Evolutionary conservation across 2,888 invertebrate species (phyloP).

Genomic region (Parnassius glacialis): DNA sequence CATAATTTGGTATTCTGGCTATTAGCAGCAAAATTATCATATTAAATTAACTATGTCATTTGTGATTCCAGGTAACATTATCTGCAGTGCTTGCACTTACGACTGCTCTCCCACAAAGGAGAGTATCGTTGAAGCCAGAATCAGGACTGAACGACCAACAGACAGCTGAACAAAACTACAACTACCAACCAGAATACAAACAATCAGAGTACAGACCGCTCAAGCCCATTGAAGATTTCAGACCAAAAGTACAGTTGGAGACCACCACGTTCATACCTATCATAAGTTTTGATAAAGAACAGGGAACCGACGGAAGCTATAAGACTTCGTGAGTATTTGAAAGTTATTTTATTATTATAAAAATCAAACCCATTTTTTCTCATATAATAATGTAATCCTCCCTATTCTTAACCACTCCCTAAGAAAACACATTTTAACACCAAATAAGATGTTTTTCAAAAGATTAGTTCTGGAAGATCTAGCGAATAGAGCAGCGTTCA

Average conservation of each 20-base stretch:
- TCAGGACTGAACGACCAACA: constrained; percentile 54
- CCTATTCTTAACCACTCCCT: too few relatives aligned
- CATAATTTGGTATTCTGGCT: too few relatives aligned
- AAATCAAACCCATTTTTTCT: too few relatives aligned
- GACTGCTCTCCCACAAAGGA: constrained; percentile 71
- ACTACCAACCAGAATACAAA: constrained; percentile 50
- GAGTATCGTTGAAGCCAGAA: constrained; percentile 58
- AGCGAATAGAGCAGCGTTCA: too few relatives aligned
- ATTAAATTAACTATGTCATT: background rate
- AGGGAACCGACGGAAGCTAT: constrained; percentile 91
- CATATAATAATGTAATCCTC: too few relatives aligned
- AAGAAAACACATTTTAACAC: too few relatives aligned
- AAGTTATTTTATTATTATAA: background rate
- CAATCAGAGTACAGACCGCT: constrained; percentile 62
- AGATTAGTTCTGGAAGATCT: too few relatives aligned
- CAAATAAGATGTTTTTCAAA: too few relatives aligned
- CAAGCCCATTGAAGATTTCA: constrained; percentile 68
- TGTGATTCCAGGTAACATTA: constrained; percentile 62
- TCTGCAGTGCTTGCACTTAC: constrained; percentile 62
- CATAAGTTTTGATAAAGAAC: constrained; percentile 90
- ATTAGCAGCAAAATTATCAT: too few relatives aligned
- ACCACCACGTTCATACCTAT: constrained; percentile 91
- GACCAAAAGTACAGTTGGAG: constrained; percentile 69
- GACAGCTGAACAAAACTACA: constrained; percentile 64
- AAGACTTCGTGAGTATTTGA: constrained; percentile 84